These are phyloP conservation scores for Nomada lathburiana DNA, from an alignment of 2,888 invertebrate genomes.

Conservation along the genomic window DNA sequence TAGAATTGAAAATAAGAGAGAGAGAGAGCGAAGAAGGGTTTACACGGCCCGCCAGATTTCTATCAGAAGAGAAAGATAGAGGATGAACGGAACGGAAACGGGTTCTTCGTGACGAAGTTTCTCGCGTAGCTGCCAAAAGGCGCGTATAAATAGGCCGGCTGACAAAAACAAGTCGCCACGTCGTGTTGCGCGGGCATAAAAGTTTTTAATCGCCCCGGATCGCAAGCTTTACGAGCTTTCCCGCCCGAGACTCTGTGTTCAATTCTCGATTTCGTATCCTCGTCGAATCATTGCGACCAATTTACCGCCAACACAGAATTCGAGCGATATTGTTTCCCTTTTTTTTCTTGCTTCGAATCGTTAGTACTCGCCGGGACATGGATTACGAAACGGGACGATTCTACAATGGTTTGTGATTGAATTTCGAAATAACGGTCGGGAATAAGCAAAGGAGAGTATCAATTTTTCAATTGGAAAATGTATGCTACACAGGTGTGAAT, in stretches of 20 bases:
- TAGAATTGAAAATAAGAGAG: not conserved
- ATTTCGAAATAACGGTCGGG: too few species aligned
- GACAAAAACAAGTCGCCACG: constrained; percentile 68
- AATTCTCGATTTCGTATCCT: not conserved
- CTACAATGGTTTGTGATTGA: not conserved
- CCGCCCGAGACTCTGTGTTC: not conserved
- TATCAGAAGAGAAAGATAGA: constrained; percentile 3
- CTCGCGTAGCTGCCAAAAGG: constrained; percentile 69
- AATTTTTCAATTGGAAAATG: too few species aligned
- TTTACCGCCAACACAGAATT: not conserved
- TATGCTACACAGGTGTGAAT: too few species aligned
- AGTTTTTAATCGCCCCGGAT: constrained; percentile 54
- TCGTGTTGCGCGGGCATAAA: constrained; percentile 51
- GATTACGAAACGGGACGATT: not conserved
- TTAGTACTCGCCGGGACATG: too few species aligned
- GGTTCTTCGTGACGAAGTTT: constrained; percentile 59
- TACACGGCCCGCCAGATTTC: constrained; percentile 15
- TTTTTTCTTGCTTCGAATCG: not conserved
- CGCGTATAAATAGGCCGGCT: constrained; percentile 70
- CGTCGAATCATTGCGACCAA: not conserved
- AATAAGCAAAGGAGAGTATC: too few species aligned
- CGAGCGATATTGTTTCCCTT: not conserved
- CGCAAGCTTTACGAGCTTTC: constrained; percentile 18
- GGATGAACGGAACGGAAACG: constrained; percentile 8
- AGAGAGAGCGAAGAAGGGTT: not conserved